phyloP scores from a whole-genome alignment of 35 echinoderm and acorn worm genomes.

The Apostichopus parvimensis region DNA sequence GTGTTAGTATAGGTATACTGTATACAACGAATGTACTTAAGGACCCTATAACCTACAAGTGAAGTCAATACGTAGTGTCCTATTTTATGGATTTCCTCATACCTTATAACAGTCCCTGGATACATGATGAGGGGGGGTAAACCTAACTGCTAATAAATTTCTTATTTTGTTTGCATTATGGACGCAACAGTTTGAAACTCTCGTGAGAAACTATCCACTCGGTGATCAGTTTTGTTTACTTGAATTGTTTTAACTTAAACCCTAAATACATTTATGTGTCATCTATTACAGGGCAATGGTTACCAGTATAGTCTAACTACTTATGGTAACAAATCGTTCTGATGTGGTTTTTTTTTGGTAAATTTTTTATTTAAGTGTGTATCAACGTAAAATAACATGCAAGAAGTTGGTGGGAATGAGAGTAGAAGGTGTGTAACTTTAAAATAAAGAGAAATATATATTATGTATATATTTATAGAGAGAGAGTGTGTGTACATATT shows the following conservation, averaged over 20 bases:
- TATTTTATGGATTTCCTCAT: too few species aligned
- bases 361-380: neutral
- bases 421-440: neutral
- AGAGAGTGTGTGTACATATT: too few species aligned
- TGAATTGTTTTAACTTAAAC: neutral
- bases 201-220: slow-evolving; percentile 21
- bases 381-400: neutral
- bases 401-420: neutral
- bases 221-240: neutral
- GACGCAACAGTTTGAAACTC: neutral
- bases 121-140: too few species aligned
- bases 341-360: neutral
- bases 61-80: too few species aligned
- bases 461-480: too few species aligned
- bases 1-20: neutral
- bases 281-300: neutral
- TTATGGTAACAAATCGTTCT: neutral
- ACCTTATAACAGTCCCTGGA: too few species aligned
- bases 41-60: too few species aligned
- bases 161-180: too few species aligned
- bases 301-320: neutral
- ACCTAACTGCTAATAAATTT: too few species aligned
- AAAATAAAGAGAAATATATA: too few species aligned
- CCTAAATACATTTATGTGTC: slow-evolving; percentile 24
- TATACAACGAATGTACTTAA: too few species aligned